Percentiles rank a stretch among this genome's conserved stretches.
phyloP scores from a whole-genome alignment of 2,888 invertebrate genomes.

The Ochropleura plecta region DNA sequence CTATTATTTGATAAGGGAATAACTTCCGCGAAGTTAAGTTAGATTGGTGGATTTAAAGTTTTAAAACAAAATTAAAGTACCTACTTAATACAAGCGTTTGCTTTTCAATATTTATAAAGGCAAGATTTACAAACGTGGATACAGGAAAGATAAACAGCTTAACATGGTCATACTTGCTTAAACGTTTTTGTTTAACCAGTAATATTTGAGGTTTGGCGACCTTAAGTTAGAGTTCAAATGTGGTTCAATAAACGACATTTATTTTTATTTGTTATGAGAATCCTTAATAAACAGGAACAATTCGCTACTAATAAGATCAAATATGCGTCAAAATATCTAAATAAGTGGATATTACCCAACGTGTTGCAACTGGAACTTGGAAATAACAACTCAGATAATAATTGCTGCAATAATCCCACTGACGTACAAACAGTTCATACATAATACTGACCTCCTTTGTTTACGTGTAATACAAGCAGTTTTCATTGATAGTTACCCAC shows the following conservation, averaged over 20 bases:
- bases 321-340: background rate
- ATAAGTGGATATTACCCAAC: background rate
- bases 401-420: background rate
- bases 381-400: background rate
- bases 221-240: conserved; percentile 23
- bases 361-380: background rate
- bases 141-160: conserved; percentile 47
- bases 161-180: conserved; percentile 26
- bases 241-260: background rate
- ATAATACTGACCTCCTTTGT: background rate
- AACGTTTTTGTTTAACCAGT: conserved; percentile 31
- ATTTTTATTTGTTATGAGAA: background rate
- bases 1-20: conserved; percentile 60
- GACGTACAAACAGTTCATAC: background rate
- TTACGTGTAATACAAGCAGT: background rate
- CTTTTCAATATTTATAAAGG: conserved; percentile 54
- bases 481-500: background rate
- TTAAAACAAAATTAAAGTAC: conserved; percentile 33
- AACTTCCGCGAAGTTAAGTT: conserved; percentile 49
- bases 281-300: background rate
- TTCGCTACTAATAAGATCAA: background rate
- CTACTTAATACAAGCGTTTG: conserved; percentile 29
- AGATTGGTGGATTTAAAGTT: conserved; percentile 35
- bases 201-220: conserved; percentile 38
- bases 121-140: conserved; percentile 39